Conservation (phyloP, 2,888 invertebrate species). For the Caenorhabditis virilis region DNA sequence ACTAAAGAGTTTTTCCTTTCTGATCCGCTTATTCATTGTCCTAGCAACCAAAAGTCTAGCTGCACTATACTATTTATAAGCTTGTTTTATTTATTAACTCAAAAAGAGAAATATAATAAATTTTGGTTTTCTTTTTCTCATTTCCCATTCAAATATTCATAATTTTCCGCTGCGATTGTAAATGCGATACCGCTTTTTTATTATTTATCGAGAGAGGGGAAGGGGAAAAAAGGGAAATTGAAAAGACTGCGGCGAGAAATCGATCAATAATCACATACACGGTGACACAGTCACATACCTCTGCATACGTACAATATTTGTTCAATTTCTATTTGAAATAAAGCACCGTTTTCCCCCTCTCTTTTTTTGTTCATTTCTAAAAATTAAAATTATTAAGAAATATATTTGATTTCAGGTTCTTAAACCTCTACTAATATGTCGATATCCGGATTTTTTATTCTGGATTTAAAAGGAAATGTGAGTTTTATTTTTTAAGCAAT, state of each 20-base stretch:
- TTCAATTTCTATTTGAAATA: constrained; percentile 3
- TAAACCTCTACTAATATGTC: constrained; percentile 1
- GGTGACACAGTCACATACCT: background rate
- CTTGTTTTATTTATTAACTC: background rate
- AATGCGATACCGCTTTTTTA: too few species aligned
- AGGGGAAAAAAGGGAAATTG: background rate
- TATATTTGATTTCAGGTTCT: background rate
- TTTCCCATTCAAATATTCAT: too few species aligned
- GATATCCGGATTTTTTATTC: constrained; percentile 6
- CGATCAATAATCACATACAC: constrained; percentile 6
- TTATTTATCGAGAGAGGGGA: too few species aligned
- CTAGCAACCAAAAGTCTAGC: background rate
- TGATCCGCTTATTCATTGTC: background rate
- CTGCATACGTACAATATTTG: background rate
- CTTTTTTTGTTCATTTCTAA: background rate
- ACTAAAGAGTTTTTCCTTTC: too few species aligned
- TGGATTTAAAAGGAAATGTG: constrained; percentile 88
- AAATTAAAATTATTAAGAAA: background rate
- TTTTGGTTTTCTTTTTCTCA: background rate
- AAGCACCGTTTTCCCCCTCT: background rate
- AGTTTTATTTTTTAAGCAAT: constrained; percentile 3
- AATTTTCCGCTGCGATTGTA: too few species aligned
- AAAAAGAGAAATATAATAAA: background rate
- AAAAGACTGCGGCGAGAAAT: constrained; percentile 1
- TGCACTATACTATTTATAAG: too few species aligned